Percentiles rank a stretch among this genome's conserved stretches.
phyloP scores from a whole-genome alignment of 37 sponge, comb jelly and placozoan species.

The Crambe crambe region DNA sequence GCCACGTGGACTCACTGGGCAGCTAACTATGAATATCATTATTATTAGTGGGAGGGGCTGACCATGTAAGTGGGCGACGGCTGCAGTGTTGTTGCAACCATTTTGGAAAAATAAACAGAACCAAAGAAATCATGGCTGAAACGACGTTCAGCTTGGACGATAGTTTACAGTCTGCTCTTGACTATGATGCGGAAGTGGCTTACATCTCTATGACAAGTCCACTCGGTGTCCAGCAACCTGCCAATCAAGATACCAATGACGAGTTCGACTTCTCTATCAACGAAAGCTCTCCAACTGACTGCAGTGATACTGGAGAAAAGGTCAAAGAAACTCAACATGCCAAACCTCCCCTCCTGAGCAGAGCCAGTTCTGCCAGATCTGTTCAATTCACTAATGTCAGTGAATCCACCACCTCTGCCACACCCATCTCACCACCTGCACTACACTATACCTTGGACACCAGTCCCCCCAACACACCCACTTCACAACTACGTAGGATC shows the following conservation, averaged over 20 bases:
- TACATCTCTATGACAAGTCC: constrained; percentile 56
- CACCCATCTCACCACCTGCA: not conserved
- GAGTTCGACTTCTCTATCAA: not conserved
- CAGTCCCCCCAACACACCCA: not conserved
- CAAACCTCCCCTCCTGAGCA: not conserved
- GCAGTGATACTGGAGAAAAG: not conserved
- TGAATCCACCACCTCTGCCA: not conserved
- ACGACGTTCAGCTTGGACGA: not conserved
- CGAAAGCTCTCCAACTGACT: not conserved
- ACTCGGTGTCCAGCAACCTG: not conserved
- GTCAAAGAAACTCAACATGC: not conserved
- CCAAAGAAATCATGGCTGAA: too few species aligned
- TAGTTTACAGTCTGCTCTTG: constrained; percentile 4
- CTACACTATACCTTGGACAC: not conserved
- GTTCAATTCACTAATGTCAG: not conserved
- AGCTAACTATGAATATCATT: not conserved
- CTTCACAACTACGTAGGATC: not conserved
- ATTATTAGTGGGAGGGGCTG: constrained; percentile 1
- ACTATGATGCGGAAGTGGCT: constrained; percentile 59
- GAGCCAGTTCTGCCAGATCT: not conserved
- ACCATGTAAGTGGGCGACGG: not conserved
- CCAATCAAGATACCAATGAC: not conserved
- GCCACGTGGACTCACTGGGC: not conserved
- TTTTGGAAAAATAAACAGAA: too few species aligned
- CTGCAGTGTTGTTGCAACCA: not conserved